These are phyloP conservation scores for Loxodonta africana DNA, from an alignment of 2,113 vertebrate genomes.

Conservation along the genomic window DNA sequence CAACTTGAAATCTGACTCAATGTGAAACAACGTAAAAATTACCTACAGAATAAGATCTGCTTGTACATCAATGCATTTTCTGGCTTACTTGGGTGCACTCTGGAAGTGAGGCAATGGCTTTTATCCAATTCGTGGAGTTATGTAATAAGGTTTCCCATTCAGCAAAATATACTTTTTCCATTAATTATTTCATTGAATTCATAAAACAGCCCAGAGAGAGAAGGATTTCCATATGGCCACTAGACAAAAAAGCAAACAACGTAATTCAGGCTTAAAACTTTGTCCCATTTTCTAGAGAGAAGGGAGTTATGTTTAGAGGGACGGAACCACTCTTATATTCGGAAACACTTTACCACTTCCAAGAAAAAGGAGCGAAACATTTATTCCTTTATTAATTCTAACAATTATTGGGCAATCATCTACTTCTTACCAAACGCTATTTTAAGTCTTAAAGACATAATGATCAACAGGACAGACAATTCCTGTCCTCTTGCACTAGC, in stretches of 20 bases:
- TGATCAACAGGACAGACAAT: background rate
- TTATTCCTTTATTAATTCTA: background rate
- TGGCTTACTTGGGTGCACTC: background rate
- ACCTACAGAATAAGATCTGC: background rate
- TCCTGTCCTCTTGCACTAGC: background rate
- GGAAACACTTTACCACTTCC: background rate
- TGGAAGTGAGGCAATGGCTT: background rate
- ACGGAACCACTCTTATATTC: background rate
- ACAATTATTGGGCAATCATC: background rate
- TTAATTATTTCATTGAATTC: constrained; percentile 53
- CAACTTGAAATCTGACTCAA: background rate
- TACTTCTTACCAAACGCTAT: background rate
- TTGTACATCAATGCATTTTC: background rate
- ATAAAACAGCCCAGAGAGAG: background rate
- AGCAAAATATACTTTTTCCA: constrained; percentile 27
- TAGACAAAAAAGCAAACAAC: background rate
- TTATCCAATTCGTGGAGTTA: background rate
- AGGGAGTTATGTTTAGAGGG: background rate
- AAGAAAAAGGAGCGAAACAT: background rate
- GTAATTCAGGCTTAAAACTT: background rate
- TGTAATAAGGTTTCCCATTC: background rate
- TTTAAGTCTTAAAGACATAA: background rate
- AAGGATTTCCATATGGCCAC: background rate
- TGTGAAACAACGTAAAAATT: background rate
- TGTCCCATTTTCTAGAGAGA: background rate